These are phyloP conservation scores for Tinea semifulvella DNA, from an alignment of 2,888 invertebrate species.

Conservation along the genomic window DNA sequence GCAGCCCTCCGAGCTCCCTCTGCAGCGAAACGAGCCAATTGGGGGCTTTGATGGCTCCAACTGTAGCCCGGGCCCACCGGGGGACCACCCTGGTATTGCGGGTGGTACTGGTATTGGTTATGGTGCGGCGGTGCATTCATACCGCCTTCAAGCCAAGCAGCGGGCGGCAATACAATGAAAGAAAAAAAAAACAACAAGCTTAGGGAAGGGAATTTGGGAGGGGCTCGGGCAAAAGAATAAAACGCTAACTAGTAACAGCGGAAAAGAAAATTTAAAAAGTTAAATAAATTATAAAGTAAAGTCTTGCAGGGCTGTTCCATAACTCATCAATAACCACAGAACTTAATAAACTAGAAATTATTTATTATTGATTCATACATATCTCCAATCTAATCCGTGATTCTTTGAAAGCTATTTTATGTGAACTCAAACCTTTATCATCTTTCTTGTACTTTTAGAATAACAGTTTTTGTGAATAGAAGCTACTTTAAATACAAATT, in stretches of 20 bases:
- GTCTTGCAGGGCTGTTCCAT: no score
- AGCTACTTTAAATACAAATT: no score
- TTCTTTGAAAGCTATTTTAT: no score
- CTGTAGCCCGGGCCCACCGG: slow-evolving; percentile 32
- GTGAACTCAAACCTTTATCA: no score
- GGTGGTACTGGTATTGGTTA: slow-evolving; percentile 65
- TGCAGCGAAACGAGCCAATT: slow-evolving; percentile 58
- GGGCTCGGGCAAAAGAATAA: slow-evolving; percentile 43
- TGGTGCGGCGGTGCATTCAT: slow-evolving; percentile 67
- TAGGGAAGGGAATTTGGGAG: slow-evolving; percentile 54
- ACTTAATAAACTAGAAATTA: no score
- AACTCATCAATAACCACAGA: no score
- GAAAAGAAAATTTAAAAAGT: slow-evolving; percentile 7
- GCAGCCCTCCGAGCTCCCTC: slow-evolving; percentile 48
- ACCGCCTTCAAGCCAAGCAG: slow-evolving; percentile 67
- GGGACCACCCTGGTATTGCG: slow-evolving; percentile 55
- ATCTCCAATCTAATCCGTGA: no score
- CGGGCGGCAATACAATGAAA: slow-evolving; percentile 65
- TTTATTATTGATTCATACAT: no score
- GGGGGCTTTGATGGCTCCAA: slow-evolving; percentile 34
- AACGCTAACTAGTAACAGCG: slow-evolving; percentile 3
- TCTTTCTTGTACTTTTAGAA: no score
- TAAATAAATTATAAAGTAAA: slow-evolving; percentile 1
- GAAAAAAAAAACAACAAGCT: slow-evolving; percentile 63
- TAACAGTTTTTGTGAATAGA: no score